Conservation (phyloP, 2,113 vertebrate genomes). For the Meleagris gallopavo region DNA sequence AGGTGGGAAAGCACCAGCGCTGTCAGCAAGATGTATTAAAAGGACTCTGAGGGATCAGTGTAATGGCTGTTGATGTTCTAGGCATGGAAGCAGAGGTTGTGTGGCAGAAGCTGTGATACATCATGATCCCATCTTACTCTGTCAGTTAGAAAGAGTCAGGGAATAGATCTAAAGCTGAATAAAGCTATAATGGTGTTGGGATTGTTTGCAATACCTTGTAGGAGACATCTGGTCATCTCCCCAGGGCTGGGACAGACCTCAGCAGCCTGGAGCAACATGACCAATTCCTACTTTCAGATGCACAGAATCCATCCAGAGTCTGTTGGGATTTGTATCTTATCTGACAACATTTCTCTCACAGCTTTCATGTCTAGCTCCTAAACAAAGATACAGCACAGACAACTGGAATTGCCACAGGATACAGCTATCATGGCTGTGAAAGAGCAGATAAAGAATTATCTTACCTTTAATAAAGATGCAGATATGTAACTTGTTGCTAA, state of each 20-base stretch:
- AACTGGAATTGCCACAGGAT: neutral
- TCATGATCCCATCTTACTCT: neutral
- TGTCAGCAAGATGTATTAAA: slow-evolving; percentile 5
- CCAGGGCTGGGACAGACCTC: neutral
- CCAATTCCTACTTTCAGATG: neutral
- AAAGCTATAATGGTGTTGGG: neutral
- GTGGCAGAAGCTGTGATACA: slow-evolving; percentile 7
- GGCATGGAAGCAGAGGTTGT: neutral
- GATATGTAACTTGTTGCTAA: neutral
- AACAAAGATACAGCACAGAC: neutral
- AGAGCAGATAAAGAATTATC: neutral
- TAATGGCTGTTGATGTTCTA: neutral
- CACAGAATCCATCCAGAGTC: neutral
- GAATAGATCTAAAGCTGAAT: neutral
- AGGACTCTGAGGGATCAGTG: neutral
- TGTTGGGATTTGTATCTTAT: neutral
- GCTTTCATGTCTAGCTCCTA: neutral
- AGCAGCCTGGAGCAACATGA: neutral
- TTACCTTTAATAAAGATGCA: neutral
- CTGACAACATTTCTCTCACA: neutral
- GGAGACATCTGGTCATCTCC: slow-evolving; percentile 23
- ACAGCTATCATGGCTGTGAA: neutral
- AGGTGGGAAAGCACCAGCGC: neutral
- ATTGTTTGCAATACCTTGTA: neutral
- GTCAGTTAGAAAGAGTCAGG: neutral